Base-by-base conservation (phyloP, 2,888 invertebrate species). In the Melinaea menophilus region DNA sequence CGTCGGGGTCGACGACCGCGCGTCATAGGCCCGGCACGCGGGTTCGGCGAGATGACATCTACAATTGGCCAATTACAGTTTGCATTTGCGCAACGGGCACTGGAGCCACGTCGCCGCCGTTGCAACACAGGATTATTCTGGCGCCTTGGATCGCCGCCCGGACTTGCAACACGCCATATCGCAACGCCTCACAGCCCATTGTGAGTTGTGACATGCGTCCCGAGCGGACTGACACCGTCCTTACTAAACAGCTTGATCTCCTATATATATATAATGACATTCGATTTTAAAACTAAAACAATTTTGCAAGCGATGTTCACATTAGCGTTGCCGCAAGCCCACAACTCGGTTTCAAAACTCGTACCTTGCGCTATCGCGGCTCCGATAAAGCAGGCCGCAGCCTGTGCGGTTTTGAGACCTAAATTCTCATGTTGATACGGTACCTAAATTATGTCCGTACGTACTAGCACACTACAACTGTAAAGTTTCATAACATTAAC, bases 291-390 rank as follows among this genome's bases (percentile, higher is more conserved):
- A 90, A 88, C 85, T 88, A 88, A 88, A 89, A 86, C 84, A 87
- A 89, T 90, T 90, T 90, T 86, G 90, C 88, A 90, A 90, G 82
- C 87, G 86, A 89, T 89, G 88, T 87, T 89, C 90, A 90, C 90
- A 90, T 91, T 91, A 88, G 88, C 78, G 85, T 90, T 91, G 91
- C 90, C 91, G 91, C 91, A 91, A 91, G 88, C 90, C 87, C 88
- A 88, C 79, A 84, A 85, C 85, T 83, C 82, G 80, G 86, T 89
- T 90, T 89, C 89, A 88, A 89, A 90, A 90, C 84, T 86, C 85
- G 85, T 85, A 84, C 85, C 88, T 88, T 86, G 84, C 88, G 87
- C 88, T 90, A 90, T 90, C 90, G 87, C 81, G 73, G 73, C 81
- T 83, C 84, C 86, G 90, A 89, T 90, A 90, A 89, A 89, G 81